A percentile compares a stretch with the other conserved stretches of the same genome.
Evolutionary conservation across 2,888 invertebrate genomes (phyloP).

Genomic region (Rhingia rostrata): DNA sequence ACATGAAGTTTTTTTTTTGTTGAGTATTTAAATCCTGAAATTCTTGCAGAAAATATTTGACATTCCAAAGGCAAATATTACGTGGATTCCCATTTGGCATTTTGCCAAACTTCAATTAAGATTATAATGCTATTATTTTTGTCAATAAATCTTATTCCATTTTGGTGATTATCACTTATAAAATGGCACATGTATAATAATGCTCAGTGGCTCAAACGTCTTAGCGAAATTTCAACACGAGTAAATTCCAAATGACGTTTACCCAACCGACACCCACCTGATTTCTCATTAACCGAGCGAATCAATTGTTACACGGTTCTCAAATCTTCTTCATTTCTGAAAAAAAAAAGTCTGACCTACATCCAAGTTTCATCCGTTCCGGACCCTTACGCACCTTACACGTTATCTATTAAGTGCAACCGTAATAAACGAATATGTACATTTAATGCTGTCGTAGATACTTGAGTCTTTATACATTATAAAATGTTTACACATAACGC

Average conservation of each 20-base stretch:
- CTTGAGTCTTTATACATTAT: constrained; percentile 34
- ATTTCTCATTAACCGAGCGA: not conserved
- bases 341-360: constrained; percentile 22
- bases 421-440: constrained; percentile 16
- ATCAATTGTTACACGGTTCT: not conserved
- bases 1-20: too few species aligned
- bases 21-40: too few species aligned
- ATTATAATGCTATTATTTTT: too few species aligned
- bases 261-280: not conserved
- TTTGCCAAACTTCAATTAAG: too few species aligned
- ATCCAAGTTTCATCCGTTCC: constrained; percentile 7
- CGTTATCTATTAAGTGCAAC: constrained; percentile 35
- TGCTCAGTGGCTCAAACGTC: too few species aligned
- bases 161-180: too few species aligned
- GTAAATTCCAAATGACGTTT: not conserved
- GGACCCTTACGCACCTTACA: not conserved
- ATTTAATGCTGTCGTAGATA: constrained; percentile 32
- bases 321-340: not conserved
- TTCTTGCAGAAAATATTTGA: too few species aligned
- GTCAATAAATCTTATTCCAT: too few species aligned
- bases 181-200: too few species aligned
- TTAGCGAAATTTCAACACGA: too few species aligned
- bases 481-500: constrained; percentile 37
- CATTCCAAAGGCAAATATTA: too few species aligned
- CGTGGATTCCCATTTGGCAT: too few species aligned